Conservation (phyloP, 2,797 vertebrate species). For the Uromys caudimaculatus region DNA sequence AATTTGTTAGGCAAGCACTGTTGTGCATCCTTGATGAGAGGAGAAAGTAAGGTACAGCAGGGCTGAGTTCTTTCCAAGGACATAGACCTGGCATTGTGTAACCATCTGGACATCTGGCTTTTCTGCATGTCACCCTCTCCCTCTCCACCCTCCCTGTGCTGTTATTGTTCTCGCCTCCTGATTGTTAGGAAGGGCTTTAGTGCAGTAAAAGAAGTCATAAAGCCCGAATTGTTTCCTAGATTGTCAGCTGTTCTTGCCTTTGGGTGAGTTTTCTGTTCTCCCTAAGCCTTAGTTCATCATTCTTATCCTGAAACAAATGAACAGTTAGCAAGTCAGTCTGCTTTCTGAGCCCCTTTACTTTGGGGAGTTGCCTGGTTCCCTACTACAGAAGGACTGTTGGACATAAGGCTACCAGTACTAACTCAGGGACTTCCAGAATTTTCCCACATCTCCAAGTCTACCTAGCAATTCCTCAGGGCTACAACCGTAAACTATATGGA, state of each 20-base stretch:
- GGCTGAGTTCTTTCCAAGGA: not conserved
- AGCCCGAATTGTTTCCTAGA: not conserved
- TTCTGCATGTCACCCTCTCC: not conserved
- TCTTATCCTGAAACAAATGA: slow-evolving; percentile 25
- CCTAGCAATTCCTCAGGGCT: not conserved
- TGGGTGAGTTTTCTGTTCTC: not conserved
- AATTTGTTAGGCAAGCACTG: too few relatives aligned
- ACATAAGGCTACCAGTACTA: not conserved
- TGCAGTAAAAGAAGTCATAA: not conserved
- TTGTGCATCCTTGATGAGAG: not conserved
- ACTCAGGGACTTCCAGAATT: not conserved
- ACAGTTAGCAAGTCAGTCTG: not conserved
- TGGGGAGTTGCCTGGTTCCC: not conserved
- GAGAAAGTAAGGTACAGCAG: not conserved
- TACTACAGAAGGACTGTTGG: not conserved
- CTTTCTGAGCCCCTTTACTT: not conserved
- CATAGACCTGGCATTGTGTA: not conserved
- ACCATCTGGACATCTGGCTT: not conserved
- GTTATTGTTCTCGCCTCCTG: not conserved
- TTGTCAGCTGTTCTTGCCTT: slow-evolving; percentile 27
- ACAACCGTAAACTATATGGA: not conserved
- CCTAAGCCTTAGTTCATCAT: not conserved
- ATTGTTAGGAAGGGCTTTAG: not conserved
- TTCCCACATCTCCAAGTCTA: not conserved
- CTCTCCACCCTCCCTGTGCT: not conserved